Percentiles rank a stretch among this genome's conserved stretches.
Conservation (phyloP, 1,140 invertebrate genomes). For the Dendrolimus kikuchii region DNA sequence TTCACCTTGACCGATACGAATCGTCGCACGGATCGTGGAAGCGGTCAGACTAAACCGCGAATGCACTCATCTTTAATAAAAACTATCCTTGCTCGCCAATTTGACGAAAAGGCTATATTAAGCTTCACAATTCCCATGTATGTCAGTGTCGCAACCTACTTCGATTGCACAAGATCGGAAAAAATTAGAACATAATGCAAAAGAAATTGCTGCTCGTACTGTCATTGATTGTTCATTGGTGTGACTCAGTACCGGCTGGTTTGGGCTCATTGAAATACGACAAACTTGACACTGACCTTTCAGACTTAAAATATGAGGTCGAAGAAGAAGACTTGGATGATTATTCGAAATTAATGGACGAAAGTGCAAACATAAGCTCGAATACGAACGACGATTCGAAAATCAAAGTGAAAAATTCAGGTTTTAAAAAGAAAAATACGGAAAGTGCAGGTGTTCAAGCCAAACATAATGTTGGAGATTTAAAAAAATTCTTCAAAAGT, state of each 20-base stretch:
- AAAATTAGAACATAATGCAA: slow-evolving; percentile 43
- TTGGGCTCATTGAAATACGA: slow-evolving; percentile 31
- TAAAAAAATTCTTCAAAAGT: slow-evolving; percentile 60
- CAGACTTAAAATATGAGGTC: slow-evolving; percentile 41
- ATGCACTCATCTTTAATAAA: slow-evolving; percentile 27
- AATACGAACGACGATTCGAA: slow-evolving; percentile 13
- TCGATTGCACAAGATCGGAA: slow-evolving; percentile 49
- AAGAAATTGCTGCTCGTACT: slow-evolving; percentile 41
- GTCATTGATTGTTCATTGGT: slow-evolving; percentile 38
- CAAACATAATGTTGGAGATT: slow-evolving; percentile 50
- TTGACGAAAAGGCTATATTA: slow-evolving; percentile 51
- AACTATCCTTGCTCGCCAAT: slow-evolving; percentile 43
- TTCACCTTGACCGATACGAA: slow-evolving; percentile 43
- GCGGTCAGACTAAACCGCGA: slow-evolving; percentile 32
- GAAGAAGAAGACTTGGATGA: slow-evolving; percentile 44
- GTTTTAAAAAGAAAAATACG: slow-evolving; percentile 39
- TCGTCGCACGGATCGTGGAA: slow-evolving; percentile 39
- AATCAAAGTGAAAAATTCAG: slow-evolving; percentile 23
- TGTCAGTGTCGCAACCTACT: slow-evolving; percentile 68
- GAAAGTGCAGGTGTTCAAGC: slow-evolving; percentile 67
- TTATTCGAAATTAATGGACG: slow-evolving; percentile 45
- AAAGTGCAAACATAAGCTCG: slow-evolving; percentile 13
- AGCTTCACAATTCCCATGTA: slow-evolving; percentile 46
- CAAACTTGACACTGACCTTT: slow-evolving; percentile 39
- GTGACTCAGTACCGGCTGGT: slow-evolving; percentile 32